Evolutionary conservation across 2,113 vertebrate species (phyloP).

Genomic region (Damaliscus lunatus): DNA sequence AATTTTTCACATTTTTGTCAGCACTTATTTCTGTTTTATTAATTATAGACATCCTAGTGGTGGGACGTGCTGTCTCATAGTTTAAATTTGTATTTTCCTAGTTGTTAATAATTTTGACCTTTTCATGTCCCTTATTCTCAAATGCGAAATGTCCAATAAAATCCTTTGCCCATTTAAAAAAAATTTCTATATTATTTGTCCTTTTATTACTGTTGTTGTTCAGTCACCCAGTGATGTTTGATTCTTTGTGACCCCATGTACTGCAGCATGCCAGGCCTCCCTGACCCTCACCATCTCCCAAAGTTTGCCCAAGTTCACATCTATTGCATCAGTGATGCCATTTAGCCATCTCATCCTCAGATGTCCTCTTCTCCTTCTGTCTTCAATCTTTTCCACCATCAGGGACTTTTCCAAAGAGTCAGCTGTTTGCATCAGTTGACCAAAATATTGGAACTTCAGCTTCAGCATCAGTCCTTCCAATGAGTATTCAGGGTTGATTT

Average conservation of each 20-base stretch:
- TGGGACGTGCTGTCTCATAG: background rate
- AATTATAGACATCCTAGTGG: too few species aligned
- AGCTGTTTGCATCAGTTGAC: background rate
- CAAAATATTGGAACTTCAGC: background rate
- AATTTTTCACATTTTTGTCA: background rate
- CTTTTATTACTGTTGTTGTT: background rate
- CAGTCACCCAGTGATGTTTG: background rate
- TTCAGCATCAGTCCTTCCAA: background rate
- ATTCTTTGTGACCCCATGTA: background rate
- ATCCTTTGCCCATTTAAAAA: background rate
- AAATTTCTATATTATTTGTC: background rate
- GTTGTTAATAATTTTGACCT: background rate
- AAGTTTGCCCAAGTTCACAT: background rate
- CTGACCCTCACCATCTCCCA: background rate
- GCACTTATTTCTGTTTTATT: background rate
- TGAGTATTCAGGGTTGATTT: background rate
- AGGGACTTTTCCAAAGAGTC: background rate
- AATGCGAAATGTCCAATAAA: background rate
- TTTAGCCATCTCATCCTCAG: background rate
- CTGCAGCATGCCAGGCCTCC: background rate
- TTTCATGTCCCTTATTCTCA: background rate
- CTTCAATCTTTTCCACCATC: background rate
- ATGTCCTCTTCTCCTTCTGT: background rate
- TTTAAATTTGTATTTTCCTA: background rate
- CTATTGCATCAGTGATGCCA: background rate